A percentile compares a stretch with the other conserved stretches of the same genome.
These are phyloP conservation scores for Drosophila tripunctata DNA, from an alignment of 2,888 invertebrate genomes.

Conservation along the genomic window DNA sequence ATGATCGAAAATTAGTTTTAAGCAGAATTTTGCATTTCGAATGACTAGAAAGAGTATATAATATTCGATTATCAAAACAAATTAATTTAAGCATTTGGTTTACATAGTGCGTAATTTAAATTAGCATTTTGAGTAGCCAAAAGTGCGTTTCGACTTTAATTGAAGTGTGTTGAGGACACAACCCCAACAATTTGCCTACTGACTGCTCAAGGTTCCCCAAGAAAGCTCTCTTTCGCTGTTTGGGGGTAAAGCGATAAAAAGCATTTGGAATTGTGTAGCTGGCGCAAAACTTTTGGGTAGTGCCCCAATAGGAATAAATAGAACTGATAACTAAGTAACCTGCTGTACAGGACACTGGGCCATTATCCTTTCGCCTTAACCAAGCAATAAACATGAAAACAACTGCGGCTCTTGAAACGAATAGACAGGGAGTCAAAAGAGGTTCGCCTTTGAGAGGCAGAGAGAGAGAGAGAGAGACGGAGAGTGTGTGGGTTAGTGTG, in stretches of 20 bases:
- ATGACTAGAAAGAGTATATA: conserved; percentile 14
- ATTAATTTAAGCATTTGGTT: conserved; percentile 12
- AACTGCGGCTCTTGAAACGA: conserved; percentile 70
- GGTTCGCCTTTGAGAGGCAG: background rate
- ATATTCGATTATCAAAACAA: background rate
- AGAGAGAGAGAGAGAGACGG: background rate
- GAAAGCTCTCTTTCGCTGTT: conserved; percentile 9
- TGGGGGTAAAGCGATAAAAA: conserved; percentile 45
- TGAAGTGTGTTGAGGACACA: conserved; percentile 32
- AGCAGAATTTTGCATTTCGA: background rate
- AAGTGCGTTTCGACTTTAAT: conserved; percentile 47
- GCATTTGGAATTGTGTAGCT: conserved; percentile 30
- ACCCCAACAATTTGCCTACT: conserved; percentile 39
- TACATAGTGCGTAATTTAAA: conserved; percentile 47
- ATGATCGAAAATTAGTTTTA: too few species aligned
- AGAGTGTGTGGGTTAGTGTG: conserved; percentile 11
- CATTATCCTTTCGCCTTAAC: conserved; percentile 75
- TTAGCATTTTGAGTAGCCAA: conserved; percentile 48
- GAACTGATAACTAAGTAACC: conserved; percentile 41
- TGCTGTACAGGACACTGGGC: conserved; percentile 37
- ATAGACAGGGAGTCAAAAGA: conserved; percentile 42
- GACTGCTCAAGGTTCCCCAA: background rate
- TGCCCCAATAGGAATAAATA: background rate
- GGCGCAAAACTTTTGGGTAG: conserved; percentile 41
- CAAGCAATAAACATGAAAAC: conserved; percentile 80